Evolutionary conservation across 2,888 invertebrate genomes (phyloP), one percentile per base, ranked within the genome.

Genomic region (Volucella inanis): DNA sequence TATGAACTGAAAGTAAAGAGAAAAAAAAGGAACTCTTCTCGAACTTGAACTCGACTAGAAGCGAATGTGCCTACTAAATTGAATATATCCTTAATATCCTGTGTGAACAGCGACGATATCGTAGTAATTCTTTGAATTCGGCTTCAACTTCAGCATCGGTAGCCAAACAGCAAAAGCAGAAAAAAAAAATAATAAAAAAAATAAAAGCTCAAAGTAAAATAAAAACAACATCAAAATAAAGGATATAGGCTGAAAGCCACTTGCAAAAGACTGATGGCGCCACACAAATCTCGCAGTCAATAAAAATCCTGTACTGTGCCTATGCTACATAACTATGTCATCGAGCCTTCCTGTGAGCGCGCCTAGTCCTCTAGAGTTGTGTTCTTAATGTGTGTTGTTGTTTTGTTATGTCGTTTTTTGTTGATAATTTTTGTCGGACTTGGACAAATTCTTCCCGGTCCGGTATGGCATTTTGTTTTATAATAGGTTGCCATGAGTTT

Each of bases 181-280:
- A 64, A 87, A 87, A 86, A 87, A 89, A 89, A 88, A 90, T 6
- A 31, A 6, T 31, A 2, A 6, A 31, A 31, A 31, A 31, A 89
- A 88, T 87, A 89, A 88, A 87, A 89, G 88, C 88, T 88, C 88
- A 88, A 88, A 90, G 88, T 88, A 85, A 77, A 74, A 81, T 72
- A 77, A 88, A 82, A 82, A 82, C 70, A 82, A 82, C 86, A 82
- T 82, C 86, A 82, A 82, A 86, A 82, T 82, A 82, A 82, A 86
- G 82, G 82, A 86, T 86, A 82, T 86, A 82, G 78, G 86, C 86
- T 86, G 86, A 77, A 86, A 86, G 82, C 77, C 81, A 86, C 82
- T 86, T 82, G 81, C 82, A 80, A 87, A 87, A 88, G 88, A 88
- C 88, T 87, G 84, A 87, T 87, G 88, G 88, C 88, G 88, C 88